Conservation (phyloP, 2,888 invertebrate species). For the Orthosia incerta region DNA sequence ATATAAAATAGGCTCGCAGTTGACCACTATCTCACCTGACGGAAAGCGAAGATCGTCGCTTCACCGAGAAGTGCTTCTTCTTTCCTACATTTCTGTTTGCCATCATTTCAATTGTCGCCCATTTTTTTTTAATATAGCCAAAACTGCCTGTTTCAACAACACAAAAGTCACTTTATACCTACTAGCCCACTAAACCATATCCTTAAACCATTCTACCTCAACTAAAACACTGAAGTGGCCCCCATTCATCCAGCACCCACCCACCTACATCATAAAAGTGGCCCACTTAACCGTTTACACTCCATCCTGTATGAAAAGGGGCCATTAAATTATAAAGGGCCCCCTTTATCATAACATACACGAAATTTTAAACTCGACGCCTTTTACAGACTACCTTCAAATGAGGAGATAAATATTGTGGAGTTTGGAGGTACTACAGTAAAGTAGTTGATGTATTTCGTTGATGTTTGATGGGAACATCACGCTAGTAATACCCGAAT, state of each 20-base stretch:
- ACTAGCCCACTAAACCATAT: background rate
- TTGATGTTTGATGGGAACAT: background rate
- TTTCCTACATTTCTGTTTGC: too few relatives aligned
- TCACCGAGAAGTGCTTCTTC: too few relatives aligned
- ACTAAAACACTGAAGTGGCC: constrained; percentile 17
- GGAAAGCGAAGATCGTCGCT: too few relatives aligned
- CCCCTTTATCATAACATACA: constrained; percentile 37
- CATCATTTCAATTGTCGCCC: too few relatives aligned
- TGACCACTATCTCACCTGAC: too few relatives aligned
- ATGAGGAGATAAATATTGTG: constrained; percentile 42
- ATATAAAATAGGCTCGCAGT: too few relatives aligned
- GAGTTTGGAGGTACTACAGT: background rate
- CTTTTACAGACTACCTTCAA: constrained; percentile 29
- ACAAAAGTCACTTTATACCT: background rate
- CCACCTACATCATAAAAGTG: constrained; percentile 35
- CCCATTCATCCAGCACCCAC: constrained; percentile 16
- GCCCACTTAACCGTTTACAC: constrained; percentile 43
- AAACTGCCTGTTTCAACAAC: background rate
- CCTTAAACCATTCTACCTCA: background rate
- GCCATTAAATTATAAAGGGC: constrained; percentile 47
- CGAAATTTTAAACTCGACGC: constrained; percentile 52
- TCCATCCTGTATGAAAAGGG: constrained; percentile 34
- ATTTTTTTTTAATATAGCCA: too few relatives aligned
- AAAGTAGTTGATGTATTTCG: background rate
- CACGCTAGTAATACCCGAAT: background rate